Conservation (phyloP, 2,113 vertebrate genomes). For the Tetrao urogallus region DNA sequence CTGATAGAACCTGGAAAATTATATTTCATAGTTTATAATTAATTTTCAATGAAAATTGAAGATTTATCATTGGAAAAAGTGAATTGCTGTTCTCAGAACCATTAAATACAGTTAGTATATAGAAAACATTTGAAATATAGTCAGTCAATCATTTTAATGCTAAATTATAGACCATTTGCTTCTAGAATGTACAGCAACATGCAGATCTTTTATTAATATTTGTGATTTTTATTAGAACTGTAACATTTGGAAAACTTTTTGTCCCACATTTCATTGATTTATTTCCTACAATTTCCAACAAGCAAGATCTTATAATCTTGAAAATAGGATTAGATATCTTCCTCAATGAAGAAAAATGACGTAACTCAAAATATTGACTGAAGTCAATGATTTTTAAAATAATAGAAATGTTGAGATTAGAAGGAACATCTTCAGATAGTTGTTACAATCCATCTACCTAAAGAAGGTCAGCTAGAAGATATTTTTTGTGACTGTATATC, state of each 20-base stretch:
- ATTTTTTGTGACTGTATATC: not conserved
- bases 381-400: not conserved
- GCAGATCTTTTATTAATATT: not conserved
- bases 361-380: not conserved
- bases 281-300: not conserved
- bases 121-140: not conserved
- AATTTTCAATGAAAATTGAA: not conserved
- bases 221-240: not conserved
- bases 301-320: not conserved
- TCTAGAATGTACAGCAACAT: not conserved
- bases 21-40: not conserved
- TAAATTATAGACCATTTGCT: not conserved
- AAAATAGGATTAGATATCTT: not conserved
- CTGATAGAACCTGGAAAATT: not conserved
- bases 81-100: not conserved
- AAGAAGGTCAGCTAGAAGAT: fast-evolving
- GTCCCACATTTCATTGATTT: not conserved
- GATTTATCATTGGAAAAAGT: not conserved
- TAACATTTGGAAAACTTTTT: not conserved
- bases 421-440: not conserved
- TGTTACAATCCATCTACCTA: not conserved
- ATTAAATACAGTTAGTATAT: too few relatives aligned
- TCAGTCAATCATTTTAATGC: not conserved
- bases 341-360: not conserved
- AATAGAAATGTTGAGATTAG: not conserved